These are phyloP conservation scores for Procavia capensis DNA, from an alignment of 2,113 vertebrate genomes.

Conservation along the genomic window DNA sequence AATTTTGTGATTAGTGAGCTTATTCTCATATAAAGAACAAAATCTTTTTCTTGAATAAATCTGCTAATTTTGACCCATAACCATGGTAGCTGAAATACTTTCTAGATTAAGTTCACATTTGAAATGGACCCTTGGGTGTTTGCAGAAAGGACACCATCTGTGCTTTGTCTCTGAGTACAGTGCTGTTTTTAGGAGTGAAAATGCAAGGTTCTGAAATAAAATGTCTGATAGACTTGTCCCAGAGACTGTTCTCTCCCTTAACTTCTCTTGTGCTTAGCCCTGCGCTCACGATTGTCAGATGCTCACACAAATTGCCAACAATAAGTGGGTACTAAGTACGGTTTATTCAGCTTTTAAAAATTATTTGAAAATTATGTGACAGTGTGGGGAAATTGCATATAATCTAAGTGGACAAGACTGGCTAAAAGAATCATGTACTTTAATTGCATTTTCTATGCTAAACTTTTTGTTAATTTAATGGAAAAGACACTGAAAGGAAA, in stretches of 20 bases:
- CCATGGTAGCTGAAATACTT: not conserved
- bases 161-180: not conserved
- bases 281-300: not conserved
- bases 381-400: not conserved
- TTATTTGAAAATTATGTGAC: not conserved
- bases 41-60: not conserved
- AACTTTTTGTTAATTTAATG: not conserved
- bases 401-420: not conserved
- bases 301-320: not conserved
- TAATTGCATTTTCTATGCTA: not conserved
- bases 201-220: not conserved
- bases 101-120: constrained; percentile 18
- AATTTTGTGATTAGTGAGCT: not conserved
- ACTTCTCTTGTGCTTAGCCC: not conserved
- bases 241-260: not conserved
- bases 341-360: not conserved
- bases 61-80: not conserved
- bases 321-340: not conserved
- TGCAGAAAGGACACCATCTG: not conserved
- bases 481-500: not conserved
- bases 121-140: not conserved
- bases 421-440: not conserved
- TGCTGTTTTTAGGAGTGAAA: not conserved
- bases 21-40: not conserved
- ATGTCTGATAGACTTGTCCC: not conserved